A percentile compares a stretch with the other conserved stretches of the same genome.
Conservation (phyloP, 2,113 vertebrate genomes). For the Pluvialis apricaria region DNA sequence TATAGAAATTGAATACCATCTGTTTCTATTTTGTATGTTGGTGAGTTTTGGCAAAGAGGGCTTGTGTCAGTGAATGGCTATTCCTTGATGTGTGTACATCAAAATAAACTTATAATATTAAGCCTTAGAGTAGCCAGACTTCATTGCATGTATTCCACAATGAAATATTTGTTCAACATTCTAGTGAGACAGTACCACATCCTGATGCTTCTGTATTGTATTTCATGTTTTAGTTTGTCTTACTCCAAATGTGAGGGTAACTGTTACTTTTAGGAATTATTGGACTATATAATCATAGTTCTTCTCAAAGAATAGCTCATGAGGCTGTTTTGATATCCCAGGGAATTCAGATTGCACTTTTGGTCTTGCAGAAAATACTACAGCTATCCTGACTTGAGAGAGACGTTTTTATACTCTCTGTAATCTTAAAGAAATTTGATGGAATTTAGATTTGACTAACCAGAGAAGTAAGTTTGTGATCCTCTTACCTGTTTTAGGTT, state of each 20-base stretch:
- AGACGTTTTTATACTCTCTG: neutral
- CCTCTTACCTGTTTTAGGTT: conserved; percentile 76
- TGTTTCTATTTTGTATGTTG: neutral
- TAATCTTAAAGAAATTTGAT: neutral
- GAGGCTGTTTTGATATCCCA: neutral
- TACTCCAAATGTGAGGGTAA: neutral
- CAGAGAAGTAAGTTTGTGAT: neutral
- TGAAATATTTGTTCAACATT: neutral
- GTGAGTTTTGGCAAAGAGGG: neutral
- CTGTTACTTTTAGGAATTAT: neutral
- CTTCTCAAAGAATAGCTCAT: neutral
- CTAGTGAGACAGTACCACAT: neutral
- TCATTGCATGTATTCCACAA: neutral
- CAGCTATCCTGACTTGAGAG: neutral
- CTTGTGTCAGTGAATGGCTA: neutral
- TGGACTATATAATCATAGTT: neutral
- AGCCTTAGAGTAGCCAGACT: neutral
- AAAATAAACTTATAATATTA: neutral
- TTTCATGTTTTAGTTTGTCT: neutral
- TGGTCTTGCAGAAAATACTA: neutral
- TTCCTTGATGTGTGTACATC: neutral
- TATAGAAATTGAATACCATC: neutral
- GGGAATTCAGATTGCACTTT: neutral
- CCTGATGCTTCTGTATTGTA: neutral
- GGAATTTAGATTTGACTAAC: neutral